Evolutionary conservation across 1,140 invertebrate species (phyloP), one percentile per base, ranked within the genome.

Genomic region (Megathymus violae): DNA sequence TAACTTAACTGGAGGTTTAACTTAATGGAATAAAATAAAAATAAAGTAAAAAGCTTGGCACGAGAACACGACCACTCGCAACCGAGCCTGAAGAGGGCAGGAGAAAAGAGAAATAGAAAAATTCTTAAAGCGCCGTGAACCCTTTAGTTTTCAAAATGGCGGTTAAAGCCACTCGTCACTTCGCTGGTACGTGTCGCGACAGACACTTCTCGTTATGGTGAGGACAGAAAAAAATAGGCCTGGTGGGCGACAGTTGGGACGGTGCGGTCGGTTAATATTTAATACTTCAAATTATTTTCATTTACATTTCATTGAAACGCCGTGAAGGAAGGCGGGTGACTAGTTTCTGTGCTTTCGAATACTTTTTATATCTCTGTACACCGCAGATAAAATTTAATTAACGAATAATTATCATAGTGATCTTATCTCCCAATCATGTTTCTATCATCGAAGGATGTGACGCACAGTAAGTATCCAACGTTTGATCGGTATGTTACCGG

Each of bases 61-160:
- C 16, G 14, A 59, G 43, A 27, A 31, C 40, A 31, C 13, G 3
- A 36, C 16, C 25, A 52, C 15, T 34, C 25, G 27, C 54, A 36
- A 54, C 51, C 54, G 17, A 17, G 22, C 41, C 54, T 59, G 41
- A 59, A 59, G 54, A 22, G 54, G 54, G 44, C 34, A 64, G 63
- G 58, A 61, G 73, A 65, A 76, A 73, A 67, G 62, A 60, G 61
- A 69, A 76, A 76, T 76, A 72, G 69, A 73, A 65, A 69, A 76
- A 74, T 78, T 73, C 76, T 71, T 76, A 67, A 72, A 71, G 60
- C 70, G 60, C 67, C 68, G 76, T 65, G 67, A 70, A 76, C 74
- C 67, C 76, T 72, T 75, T 67, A 69, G 71, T 73, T 70, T 80
- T 79, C 68, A 80, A 77, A 71, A 77, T 75, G 74, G 69, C 77